Conservation (phyloP, 2,888 invertebrate species). For the Fabriciana adippe region DNA sequence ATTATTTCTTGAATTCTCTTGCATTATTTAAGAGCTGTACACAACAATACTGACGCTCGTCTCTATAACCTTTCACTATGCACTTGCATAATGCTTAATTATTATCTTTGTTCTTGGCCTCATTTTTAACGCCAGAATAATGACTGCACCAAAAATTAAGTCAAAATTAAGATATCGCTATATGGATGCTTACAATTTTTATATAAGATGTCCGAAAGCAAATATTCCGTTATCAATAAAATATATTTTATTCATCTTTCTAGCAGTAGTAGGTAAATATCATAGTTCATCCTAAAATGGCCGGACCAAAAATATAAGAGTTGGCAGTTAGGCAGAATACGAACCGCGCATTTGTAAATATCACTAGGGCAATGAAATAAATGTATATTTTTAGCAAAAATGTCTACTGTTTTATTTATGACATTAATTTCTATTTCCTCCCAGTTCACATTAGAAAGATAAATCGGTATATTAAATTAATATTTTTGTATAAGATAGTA, state of each 20-base stretch:
- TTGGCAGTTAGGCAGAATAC: constrained; percentile 58
- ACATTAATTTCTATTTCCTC: not conserved
- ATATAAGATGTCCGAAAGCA: not conserved
- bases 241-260: not conserved
- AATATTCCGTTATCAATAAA: constrained; percentile 2
- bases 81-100: constrained; percentile 49
- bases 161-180: not conserved
- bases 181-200: not conserved
- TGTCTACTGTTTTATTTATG: constrained; percentile 4
- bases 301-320: constrained; percentile 58
- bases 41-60: constrained; percentile 20
- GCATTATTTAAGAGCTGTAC: constrained; percentile 17
- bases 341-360: constrained; percentile 60
- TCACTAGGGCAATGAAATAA: constrained; percentile 67
- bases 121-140: constrained; percentile 42
- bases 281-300: constrained; percentile 65
- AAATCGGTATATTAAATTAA: no score
- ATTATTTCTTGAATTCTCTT: not conserved
- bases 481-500: no score
- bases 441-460: not conserved
- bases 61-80: constrained; percentile 51
- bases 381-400: constrained; percentile 41
- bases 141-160: constrained; percentile 10
- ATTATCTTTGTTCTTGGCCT: constrained; percentile 58
- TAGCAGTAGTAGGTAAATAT: constrained; percentile 27